phyloP scores from a whole-genome alignment of 2,113 vertebrate species.

The Circaetus cinerascens region DNA sequence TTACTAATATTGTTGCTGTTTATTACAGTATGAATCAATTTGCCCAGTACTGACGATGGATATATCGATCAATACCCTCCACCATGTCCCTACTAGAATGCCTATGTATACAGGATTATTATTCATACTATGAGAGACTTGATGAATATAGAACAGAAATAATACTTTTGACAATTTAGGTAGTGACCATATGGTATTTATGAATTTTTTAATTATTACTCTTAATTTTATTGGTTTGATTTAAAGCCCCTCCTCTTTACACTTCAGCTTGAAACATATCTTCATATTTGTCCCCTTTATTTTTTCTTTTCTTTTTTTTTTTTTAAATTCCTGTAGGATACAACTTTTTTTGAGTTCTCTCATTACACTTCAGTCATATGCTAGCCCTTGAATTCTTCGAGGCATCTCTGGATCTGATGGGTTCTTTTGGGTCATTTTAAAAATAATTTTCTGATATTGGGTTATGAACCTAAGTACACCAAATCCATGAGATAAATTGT shows the following conservation, averaged over 20 bases:
- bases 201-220: neutral
- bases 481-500: neutral
- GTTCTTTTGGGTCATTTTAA: neutral
- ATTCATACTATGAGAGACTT: neutral
- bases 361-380: neutral
- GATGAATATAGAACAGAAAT: neutral
- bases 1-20: neutral
- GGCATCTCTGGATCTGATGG: neutral
- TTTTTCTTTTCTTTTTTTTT: neutral
- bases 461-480: neutral
- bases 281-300: neutral
- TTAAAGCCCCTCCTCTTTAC: neutral
- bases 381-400: neutral
- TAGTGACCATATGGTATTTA: neutral
- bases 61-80: neutral
- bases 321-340: neutral
- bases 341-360: neutral
- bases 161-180: neutral
- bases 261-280: neutral
- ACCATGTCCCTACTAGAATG: neutral
- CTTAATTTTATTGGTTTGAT: neutral
- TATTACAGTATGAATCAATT: neutral
- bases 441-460: neutral
- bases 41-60: neutral
- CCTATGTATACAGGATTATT: neutral